phyloP scores from a whole-genome alignment of 1,140 invertebrate genomes.

The Theocolax elegans region DNA sequence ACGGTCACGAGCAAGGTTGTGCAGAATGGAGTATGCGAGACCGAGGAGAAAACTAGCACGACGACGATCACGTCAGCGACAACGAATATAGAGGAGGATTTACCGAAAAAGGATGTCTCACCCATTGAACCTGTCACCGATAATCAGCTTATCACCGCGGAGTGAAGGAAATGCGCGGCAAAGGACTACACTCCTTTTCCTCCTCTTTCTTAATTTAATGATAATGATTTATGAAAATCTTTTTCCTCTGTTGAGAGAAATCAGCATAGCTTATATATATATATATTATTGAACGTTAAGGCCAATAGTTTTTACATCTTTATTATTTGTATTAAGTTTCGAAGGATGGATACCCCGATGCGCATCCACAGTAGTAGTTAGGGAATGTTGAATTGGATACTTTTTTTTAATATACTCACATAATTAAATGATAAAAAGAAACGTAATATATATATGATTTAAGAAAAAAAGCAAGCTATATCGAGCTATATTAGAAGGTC shows the following conservation, averaged over 20 bases:
- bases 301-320: slow-evolving; percentile 41
- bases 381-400: slow-evolving; percentile 40
- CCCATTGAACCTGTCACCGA: slow-evolving; percentile 57
- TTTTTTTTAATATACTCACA: slow-evolving; percentile 44
- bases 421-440: slow-evolving; percentile 41
- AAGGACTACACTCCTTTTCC: not conserved
- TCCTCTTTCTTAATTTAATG: slow-evolving; percentile 24
- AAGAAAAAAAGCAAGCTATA: slow-evolving; percentile 34
- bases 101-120: slow-evolving; percentile 61
- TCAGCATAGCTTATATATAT: slow-evolving; percentile 30
- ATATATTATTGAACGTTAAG: slow-evolving; percentile 37
- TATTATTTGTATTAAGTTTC: slow-evolving; percentile 42
- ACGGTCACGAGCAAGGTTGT: slow-evolving; percentile 54
- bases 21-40: slow-evolving; percentile 57
- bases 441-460: slow-evolving; percentile 41
- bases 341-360: slow-evolving; percentile 37
- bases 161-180: slow-evolving; percentile 49
- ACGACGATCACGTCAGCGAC: slow-evolving; percentile 44
- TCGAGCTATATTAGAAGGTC: slow-evolving; percentile 40
- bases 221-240: slow-evolving; percentile 19
- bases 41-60: slow-evolving; percentile 39
- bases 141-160: slow-evolving; percentile 62
- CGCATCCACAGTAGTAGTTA: slow-evolving; percentile 50
- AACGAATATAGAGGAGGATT: slow-evolving; percentile 56
- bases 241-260: slow-evolving; percentile 38